Base-by-base conservation (phyloP, 2,797 vertebrate genomes). In the Amblyraja radiata region DNA sequence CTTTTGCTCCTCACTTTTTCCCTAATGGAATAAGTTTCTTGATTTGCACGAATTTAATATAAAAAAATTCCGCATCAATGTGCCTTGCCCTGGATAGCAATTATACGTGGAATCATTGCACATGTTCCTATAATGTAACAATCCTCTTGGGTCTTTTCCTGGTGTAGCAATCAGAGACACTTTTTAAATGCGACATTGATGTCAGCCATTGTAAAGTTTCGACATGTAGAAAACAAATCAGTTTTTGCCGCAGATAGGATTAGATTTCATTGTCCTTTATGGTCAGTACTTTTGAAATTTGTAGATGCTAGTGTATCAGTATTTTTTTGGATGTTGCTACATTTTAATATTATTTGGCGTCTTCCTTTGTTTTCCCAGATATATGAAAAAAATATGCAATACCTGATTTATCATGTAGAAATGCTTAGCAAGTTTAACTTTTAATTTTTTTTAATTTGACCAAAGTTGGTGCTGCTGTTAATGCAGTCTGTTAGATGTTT, bases 41-140 rank as follows among this genome's bases (percentile, higher is more conserved):
- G 96, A 96, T 97, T 97, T 97, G 97, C 97, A 98, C 96, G 96
- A 97, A 97, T 96, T 46, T 46, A 95, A 96, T 96, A 97, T 96
- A 95, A 96, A 96, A 96, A 95, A 95, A 97, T 97, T 98, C 97
- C 98, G 98, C 98, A 97, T 99, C 97, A 95, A 98, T 98, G 98
- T 99, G 98, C 98, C 98, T 99, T 99, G 98, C 97, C 97, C 97
- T 97, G 98, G 97, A 97, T 97, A 96, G 97, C 96, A 97, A 98
- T 97, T 97, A 97, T 96, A 97, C 97, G 97, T 98, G 96, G 97
- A 97, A 97, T 96, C 97, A 97, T 97, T 97, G 97, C 97, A 97
- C 97, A 96, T 96, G 96, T 97, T 97, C 97, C 97, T 96, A 95
- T 95, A 96, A 96, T 96, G 96, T 96, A 97, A 96, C 84, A 88